Conservation (phyloP, 2,797 vertebrate genomes). For the Anniella stebbinsi region DNA sequence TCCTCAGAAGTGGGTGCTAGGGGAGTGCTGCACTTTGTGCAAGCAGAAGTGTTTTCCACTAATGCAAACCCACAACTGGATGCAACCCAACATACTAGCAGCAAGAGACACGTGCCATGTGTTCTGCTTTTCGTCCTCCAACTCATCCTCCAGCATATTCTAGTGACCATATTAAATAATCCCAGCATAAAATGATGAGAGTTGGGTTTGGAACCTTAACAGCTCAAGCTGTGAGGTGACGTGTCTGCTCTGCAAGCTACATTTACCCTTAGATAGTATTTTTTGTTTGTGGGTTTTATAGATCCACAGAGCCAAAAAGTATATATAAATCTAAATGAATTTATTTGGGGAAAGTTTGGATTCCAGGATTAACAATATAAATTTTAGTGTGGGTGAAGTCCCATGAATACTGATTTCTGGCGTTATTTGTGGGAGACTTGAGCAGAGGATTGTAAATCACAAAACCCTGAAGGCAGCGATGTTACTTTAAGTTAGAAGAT, state of each 20-base stretch:
- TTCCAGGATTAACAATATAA: not conserved
- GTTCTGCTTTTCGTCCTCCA: not conserved
- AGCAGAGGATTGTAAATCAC: rapidly evolving
- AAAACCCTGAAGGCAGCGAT: conserved; percentile 7
- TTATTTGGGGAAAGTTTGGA: not conserved
- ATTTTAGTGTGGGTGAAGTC: not conserved
- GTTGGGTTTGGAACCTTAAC: not conserved
- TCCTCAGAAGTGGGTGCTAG: not conserved
- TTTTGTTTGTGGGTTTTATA: not conserved
- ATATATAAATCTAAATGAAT: not conserved
- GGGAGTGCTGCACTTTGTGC: not conserved
- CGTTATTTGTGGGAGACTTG: not conserved
- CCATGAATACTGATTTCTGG: not conserved
- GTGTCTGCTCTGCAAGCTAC: not conserved
- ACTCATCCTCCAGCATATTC: rapidly evolving
- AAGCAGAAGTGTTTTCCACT: not conserved
- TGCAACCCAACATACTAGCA: not conserved
- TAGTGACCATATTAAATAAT: not conserved
- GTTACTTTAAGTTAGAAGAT: conserved; percentile 10
- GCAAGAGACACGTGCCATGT: not conserved
- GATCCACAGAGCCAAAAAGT: conserved; percentile 9
- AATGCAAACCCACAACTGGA: not conserved
- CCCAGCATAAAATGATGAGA: not conserved
- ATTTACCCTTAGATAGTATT: not conserved
- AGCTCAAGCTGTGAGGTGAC: not conserved